A percentile compares a stretch with the other conserved stretches of the same genome.
Evolutionary conservation across 2,888 invertebrate species (phyloP).

Genomic region (Pachymerium ferrugineum): DNA sequence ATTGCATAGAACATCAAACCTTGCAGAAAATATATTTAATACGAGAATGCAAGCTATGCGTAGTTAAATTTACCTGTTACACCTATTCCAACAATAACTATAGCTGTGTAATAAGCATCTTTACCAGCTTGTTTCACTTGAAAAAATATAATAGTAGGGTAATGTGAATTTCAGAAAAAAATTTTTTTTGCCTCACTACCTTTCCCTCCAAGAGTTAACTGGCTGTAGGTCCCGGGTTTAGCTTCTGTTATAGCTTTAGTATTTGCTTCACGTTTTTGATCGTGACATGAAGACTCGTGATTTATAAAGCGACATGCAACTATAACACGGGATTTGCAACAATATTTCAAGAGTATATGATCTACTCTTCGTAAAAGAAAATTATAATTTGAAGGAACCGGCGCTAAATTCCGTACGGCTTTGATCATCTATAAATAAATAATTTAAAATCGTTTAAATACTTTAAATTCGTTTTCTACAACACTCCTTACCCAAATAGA

Average conservation of each 20-base stretch:
- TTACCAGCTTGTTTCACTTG: constrained; percentile 84
- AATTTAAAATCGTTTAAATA: background rate
- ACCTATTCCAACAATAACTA: constrained; percentile 73
- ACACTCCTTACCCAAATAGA: background rate
- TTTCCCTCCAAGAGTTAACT: constrained; percentile 23
- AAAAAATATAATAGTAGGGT: constrained; percentile 17
- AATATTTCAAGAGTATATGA: background rate
- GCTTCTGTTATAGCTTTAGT: background rate
- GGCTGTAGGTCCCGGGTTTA: background rate
- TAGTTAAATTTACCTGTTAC: constrained; percentile 56
- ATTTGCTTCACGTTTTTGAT: background rate
- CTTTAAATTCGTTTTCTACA: background rate
- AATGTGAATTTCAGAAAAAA: background rate
- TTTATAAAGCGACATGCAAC: background rate
- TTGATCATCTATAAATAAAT: background rate
- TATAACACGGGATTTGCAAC: background rate
- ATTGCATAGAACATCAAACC: constrained; percentile 74
- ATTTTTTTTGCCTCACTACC: background rate
- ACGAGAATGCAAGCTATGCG: background rate
- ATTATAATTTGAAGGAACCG: background rate
- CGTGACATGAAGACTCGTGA: background rate
- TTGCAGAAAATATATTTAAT: too few relatives aligned
- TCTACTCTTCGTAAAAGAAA: background rate
- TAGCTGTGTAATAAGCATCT: constrained; percentile 75
- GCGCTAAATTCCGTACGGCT: background rate